Evolutionary conservation across 2,113 vertebrate genomes (phyloP), one percentile per base, ranked within the genome.

Genomic region (Tenebrosternarchus preto): DNA sequence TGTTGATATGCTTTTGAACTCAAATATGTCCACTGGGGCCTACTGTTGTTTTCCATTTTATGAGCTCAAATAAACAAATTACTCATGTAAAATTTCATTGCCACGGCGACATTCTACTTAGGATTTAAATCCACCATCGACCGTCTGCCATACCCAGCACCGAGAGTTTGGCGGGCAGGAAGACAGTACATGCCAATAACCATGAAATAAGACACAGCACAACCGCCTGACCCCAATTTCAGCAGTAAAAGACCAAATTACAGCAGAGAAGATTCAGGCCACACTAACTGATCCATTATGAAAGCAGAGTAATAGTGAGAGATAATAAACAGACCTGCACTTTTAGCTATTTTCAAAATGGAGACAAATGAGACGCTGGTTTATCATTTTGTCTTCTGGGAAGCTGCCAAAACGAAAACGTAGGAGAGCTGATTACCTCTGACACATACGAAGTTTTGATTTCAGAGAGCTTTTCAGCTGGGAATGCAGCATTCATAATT

Each of bases 231-330:
- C 24, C 12, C 39, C 29, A 84, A 72, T 84, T 80, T 81, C 25
- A 73, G 81, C 81, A 64, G 50, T 82, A 60, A 83, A 78, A 70
- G 55, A 60, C 36, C 39, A 73, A 84, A 84, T 80, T 80, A 78
- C 15, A 33, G 60, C 73, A 53, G 31, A 66, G 25, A 43, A 61
- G 59, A 76, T 33, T 74, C 66, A 27, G 79, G 73, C 39, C n/a
- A 50, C 73, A 73, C 73, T 80, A 56, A 39, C 68, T 61, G 72
- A n/a, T 77, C 53, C 74, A 39, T 80, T 80, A 66, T 33, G 72
- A 39, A 55, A 67, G 71, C 71, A 57, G 31, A 43, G 61, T 22
- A 63, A 59, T 50, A 80, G 70, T 16, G 46, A 39, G 63, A 57
- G 60, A 67, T 80, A 80, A 74, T 80, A 63, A 80, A 80, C 59